These are phyloP conservation scores for Camponotus vicinus DNA, from an alignment of 1,140 invertebrate species.

Conservation along the genomic window DNA sequence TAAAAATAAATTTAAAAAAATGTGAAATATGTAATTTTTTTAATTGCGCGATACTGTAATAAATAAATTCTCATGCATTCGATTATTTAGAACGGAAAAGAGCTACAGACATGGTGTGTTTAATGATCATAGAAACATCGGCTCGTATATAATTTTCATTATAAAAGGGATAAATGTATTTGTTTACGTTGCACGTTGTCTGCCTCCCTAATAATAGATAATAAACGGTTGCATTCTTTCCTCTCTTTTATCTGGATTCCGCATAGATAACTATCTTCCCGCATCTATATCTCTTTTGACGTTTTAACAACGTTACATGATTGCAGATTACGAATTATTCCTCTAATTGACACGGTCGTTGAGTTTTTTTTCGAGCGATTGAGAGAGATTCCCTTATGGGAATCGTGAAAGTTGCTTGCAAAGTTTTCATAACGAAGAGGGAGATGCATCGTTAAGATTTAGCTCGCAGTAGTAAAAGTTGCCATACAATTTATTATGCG, in stretches of 20 bases:
- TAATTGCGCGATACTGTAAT: background rate
- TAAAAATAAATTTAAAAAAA: too few relatives aligned
- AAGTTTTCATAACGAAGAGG: slow-evolving; percentile 29
- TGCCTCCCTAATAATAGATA: slow-evolving; percentile 6
- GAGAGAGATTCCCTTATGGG: background rate
- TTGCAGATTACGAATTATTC: background rate
- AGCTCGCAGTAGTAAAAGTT: slow-evolving; percentile 51
- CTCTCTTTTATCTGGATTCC: background rate
- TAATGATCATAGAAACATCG: background rate
- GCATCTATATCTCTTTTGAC: background rate
- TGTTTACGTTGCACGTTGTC: background rate
- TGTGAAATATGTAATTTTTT: too few relatives aligned
- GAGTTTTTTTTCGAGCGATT: background rate
- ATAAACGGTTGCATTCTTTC: background rate
- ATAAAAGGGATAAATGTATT: background rate
- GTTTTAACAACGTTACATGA: background rate
- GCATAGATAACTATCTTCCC: background rate
- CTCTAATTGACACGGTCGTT: background rate
- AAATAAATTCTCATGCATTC: background rate
- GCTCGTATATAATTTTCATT: background rate
- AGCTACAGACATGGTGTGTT: background rate
- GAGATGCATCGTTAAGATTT: slow-evolving; percentile 49
- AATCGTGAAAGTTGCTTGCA: slow-evolving; percentile 42
- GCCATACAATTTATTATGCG: slow-evolving; percentile 45
- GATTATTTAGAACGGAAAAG: background rate